Percentiles rank a stretch among this genome's conserved stretches.
These are phyloP conservation scores for Paragorgia papillata DNA, from an alignment of 92 coral and sea anemone species.

Conservation along the genomic window DNA sequence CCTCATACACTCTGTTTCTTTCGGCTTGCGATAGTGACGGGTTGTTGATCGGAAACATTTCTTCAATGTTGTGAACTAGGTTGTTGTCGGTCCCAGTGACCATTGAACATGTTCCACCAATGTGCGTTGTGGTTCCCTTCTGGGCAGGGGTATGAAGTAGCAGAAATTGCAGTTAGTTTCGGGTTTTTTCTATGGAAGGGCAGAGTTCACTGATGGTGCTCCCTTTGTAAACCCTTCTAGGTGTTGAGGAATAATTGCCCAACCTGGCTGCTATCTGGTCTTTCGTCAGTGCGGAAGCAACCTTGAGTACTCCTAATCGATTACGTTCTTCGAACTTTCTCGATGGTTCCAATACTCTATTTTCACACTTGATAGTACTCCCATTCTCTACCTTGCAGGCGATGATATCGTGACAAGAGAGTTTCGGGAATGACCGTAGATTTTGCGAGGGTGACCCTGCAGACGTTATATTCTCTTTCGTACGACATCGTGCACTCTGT, in stretches of 20 bases:
- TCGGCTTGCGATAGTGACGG: conserved; percentile 23
- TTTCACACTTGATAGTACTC: not conserved
- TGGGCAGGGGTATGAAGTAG: not conserved
- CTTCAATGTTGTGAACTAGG: not conserved
- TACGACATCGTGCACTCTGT: conserved; percentile 4
- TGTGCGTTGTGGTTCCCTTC: not conserved
- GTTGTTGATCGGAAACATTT: conserved; percentile 33
- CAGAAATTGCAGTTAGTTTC: not conserved
- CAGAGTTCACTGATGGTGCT: conserved; percentile 5
- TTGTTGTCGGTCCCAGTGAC: not conserved
- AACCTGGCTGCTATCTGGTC: conserved; percentile 31
- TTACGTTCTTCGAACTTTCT: conserved; percentile 31
- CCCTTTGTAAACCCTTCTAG: conserved; percentile 28
- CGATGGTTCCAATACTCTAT: not conserved
- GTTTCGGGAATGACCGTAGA: conserved; percentile 11
- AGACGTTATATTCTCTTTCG: not conserved
- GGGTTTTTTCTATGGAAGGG: not conserved
- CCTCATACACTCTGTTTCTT: conserved; percentile 8
- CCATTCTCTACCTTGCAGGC: conserved; percentile 37
- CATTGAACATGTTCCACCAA: not conserved
- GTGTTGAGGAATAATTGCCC: not conserved
- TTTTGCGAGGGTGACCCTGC: conserved; percentile 37
- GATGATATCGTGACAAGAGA: not conserved
- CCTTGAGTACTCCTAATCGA: conserved; percentile 26
- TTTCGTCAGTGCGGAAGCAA: not conserved